Conservation (phyloP, 1,140 invertebrate genomes). For the Drosophila miranda region DNA sequence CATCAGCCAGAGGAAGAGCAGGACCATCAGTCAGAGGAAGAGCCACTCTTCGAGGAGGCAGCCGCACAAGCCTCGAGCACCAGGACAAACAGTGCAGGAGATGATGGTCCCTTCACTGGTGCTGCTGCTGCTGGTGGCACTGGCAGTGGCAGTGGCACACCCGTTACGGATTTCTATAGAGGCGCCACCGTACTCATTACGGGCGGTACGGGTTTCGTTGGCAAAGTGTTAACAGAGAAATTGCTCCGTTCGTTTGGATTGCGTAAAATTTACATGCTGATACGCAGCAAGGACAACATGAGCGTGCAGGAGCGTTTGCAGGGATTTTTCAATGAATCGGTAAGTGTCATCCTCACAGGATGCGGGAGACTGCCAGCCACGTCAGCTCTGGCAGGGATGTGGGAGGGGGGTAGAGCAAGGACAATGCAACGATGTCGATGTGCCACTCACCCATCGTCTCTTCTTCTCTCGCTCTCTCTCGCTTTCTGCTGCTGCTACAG, state of each 20-base stretch:
- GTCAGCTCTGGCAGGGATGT: slow-evolving; percentile 11
- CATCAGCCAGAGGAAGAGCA: slow-evolving; percentile 15
- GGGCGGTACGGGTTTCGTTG: slow-evolving; percentile 92
- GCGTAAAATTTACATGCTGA: slow-evolving; percentile 89
- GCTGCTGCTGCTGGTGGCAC: too few species aligned
- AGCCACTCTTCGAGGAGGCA: slow-evolving; percentile 46
- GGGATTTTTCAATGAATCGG: slow-evolving; percentile 85
- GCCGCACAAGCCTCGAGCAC: slow-evolving; percentile 7
- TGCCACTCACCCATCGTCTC: slow-evolving; percentile 2
- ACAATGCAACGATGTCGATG: slow-evolving; percentile 41
- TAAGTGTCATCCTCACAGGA: slow-evolving; percentile 78
- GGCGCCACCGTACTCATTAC: slow-evolving; percentile 84
- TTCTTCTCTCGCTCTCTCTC: slow-evolving; percentile 11
- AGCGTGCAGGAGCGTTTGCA: slow-evolving; percentile 86
- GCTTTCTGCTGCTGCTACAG: slow-evolving; percentile 82
- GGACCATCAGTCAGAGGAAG: slow-evolving; percentile 12
- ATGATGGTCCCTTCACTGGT: slow-evolving; percentile 4
- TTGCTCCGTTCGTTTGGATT: slow-evolving; percentile 90
- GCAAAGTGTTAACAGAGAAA: slow-evolving; percentile 94
- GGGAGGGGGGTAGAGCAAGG: not conserved
- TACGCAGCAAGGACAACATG: slow-evolving; percentile 91
- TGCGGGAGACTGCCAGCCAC: slow-evolving; percentile 21
- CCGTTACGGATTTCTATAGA: slow-evolving; percentile 82
- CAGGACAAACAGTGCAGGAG: slow-evolving; percentile 21
- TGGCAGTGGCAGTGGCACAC: slow-evolving; percentile 38